These are phyloP conservation scores for Phainopepla nitens DNA, from an alignment of 2,113 vertebrate species.

Conservation along the genomic window DNA sequence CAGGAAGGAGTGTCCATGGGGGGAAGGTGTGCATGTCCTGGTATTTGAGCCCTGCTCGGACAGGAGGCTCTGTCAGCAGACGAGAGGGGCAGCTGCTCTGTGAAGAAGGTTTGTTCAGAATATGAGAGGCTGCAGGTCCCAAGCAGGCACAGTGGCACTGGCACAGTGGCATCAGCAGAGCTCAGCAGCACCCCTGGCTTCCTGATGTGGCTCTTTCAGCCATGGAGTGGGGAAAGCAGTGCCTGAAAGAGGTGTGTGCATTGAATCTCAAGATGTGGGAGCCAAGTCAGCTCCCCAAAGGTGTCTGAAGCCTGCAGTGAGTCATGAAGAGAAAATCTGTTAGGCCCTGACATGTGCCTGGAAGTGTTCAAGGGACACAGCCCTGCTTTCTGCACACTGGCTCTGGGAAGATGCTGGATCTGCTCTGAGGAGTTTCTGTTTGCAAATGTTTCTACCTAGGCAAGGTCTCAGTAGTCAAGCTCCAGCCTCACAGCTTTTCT, in stretches of 20 bases:
- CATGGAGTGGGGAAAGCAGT: not conserved
- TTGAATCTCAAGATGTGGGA: fast-evolving
- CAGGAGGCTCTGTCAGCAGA: not conserved
- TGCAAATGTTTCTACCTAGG: not conserved
- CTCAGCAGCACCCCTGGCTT: not conserved
- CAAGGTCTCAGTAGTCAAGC: not conserved
- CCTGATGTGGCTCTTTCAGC: not conserved
- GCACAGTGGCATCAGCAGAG: not conserved
- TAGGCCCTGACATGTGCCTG: fast-evolving
- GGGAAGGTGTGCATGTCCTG: not conserved
- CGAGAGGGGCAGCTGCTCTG: not conserved
- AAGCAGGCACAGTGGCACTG: not conserved
- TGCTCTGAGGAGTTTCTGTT: not conserved
- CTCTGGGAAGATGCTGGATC: not conserved
- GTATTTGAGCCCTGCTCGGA: not conserved
- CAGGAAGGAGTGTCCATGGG: too few species aligned
- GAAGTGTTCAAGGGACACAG: not conserved
- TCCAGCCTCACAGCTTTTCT: not conserved
- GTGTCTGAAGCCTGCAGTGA: not conserved
- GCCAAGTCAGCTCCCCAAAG: not conserved
- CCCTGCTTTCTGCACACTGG: not conserved
- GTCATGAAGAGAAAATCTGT: not conserved
- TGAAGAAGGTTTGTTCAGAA: not conserved
- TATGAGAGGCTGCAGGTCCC: fast-evolving
- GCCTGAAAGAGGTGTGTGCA: not conserved